A percentile compares a stretch with the other conserved stretches of the same genome.
Evolutionary conservation across 2,113 vertebrate species (phyloP).

Genomic region (Ranitomeya imitator): DNA sequence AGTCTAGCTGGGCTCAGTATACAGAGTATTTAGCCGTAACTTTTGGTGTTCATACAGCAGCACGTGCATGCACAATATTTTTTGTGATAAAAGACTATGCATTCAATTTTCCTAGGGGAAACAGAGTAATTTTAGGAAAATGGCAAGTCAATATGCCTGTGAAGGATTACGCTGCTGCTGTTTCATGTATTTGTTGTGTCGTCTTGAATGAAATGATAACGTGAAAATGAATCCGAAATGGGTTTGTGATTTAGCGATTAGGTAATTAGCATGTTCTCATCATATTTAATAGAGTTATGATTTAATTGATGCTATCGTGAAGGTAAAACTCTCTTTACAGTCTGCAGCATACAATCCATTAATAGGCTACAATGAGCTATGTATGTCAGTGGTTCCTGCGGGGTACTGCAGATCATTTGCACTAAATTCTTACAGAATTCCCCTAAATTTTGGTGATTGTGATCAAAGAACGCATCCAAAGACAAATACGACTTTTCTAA

Average conservation of each 20-base stretch:
- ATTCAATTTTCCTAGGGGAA: slow-evolving; percentile 13
- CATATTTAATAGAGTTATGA: neutral
- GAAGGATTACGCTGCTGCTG: slow-evolving; percentile 26
- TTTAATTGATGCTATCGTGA: neutral
- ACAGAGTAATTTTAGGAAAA: slow-evolving; percentile 9
- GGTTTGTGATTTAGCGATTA: slow-evolving; percentile 24
- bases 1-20: neutral
- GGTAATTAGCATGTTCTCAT: slow-evolving; percentile 36
- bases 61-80: slow-evolving; percentile 15
- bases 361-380: neutral
- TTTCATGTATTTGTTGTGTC: slow-evolving; percentile 22
- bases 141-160: slow-evolving; percentile 9
- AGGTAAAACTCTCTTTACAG: neutral
- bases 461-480: slow-evolving; percentile 12
- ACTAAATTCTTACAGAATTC: neutral
- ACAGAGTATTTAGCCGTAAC: neutral
- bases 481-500: neutral
- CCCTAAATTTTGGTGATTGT: neutral
- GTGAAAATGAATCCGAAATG: neutral
- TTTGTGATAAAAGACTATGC: slow-evolving; percentile 5
- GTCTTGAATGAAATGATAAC: slow-evolving; percentile 29
- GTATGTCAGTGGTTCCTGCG: neutral
- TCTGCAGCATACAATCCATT: neutral
- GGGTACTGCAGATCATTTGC: slow-evolving; percentile 6
- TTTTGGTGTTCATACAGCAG: slow-evolving; percentile 20